phyloP scores from a whole-genome alignment of 2,113 vertebrate species.

The Phoenicopterus ruber region DNA sequence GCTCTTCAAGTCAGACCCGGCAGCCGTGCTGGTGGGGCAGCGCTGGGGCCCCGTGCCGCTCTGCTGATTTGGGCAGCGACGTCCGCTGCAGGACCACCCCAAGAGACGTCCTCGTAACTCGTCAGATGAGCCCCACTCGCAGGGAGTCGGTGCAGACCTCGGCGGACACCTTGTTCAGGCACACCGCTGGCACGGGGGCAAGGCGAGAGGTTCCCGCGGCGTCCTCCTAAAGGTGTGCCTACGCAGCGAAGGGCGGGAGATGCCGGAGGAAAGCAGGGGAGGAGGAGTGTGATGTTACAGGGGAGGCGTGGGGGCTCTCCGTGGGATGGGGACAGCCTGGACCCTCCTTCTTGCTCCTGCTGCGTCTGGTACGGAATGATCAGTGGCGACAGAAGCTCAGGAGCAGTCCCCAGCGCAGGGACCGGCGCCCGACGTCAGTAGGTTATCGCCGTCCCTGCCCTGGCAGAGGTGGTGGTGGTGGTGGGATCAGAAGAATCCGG shows the following conservation, averaged over 20 bases:
- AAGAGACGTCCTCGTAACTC: background rate
- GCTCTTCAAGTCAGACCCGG: background rate
- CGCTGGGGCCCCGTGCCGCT: background rate
- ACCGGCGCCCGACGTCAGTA: background rate
- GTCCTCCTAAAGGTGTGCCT: background rate
- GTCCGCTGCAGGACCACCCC: background rate
- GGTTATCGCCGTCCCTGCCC: background rate
- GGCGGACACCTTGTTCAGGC: background rate
- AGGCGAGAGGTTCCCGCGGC: background rate
- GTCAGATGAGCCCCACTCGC: fast-evolving
- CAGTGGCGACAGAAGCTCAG: background rate
- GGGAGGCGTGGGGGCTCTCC: background rate
- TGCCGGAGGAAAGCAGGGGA: background rate
- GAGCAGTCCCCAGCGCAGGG: background rate
- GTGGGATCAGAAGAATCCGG: background rate
- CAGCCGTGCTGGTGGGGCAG: background rate
- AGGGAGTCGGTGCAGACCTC: background rate
- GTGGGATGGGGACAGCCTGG: background rate
- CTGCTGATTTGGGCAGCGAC: background rate
- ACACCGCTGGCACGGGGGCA: background rate
- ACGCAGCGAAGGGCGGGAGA: background rate
- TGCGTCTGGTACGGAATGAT: background rate
- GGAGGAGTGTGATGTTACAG: background rate
- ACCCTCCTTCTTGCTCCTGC: background rate
- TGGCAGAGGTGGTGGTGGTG: background rate